Evolutionary conservation across 2,113 vertebrate genomes (phyloP).

Genomic region (Acrocephalus kingi): DNA sequence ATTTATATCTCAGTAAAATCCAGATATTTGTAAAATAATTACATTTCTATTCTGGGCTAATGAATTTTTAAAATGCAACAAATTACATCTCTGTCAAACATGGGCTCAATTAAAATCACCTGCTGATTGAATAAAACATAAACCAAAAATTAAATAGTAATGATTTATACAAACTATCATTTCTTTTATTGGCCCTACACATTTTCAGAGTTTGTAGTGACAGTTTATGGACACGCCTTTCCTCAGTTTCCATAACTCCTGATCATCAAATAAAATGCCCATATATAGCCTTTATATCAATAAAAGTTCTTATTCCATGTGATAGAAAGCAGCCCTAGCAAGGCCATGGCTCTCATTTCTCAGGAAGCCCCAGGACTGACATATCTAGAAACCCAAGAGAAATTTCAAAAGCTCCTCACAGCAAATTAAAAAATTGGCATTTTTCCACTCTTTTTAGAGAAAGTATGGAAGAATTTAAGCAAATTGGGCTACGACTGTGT

Average conservation of each 20-base stretch:
- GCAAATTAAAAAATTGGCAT: neutral
- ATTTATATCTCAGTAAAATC: neutral
- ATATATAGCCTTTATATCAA: neutral
- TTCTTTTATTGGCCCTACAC: neutral
- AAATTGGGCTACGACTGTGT: neutral
- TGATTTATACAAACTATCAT: neutral
- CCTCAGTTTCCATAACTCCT: conserved; percentile 3
- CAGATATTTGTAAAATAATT: neutral
- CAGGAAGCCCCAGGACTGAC: neutral
- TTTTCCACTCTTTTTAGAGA: neutral
- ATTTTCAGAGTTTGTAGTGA: neutral
- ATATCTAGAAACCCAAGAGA: neutral
- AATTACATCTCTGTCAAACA: neutral
- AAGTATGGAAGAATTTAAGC: neutral
- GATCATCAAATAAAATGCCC: neutral
- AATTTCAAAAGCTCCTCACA: neutral
- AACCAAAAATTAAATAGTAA: neutral
- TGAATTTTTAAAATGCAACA: neutral
- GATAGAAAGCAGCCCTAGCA: neutral
- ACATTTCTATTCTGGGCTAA: neutral
- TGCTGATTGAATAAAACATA: neutral
- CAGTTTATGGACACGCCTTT: neutral
- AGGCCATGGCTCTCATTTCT: neutral
- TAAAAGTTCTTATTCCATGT: neutral
- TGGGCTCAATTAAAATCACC: neutral